Conservation (phyloP, 2,113 vertebrate species). For the Crypturellus undulatus region DNA sequence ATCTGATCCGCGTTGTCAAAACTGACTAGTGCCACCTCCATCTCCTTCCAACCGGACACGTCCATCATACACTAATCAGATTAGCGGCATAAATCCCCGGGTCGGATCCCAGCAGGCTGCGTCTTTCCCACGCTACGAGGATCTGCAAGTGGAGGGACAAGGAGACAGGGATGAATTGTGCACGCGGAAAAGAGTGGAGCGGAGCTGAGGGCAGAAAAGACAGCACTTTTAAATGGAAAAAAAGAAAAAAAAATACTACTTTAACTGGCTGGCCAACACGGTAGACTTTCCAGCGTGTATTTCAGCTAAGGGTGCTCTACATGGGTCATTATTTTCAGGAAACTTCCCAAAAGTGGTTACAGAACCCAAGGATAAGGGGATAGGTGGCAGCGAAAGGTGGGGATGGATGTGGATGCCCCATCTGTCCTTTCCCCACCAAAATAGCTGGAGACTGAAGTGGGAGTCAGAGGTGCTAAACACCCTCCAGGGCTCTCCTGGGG, state of each 20-base stretch:
- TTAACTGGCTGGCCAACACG: neutral
- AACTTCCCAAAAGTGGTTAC: neutral
- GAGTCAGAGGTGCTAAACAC: neutral
- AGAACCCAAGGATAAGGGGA: neutral
- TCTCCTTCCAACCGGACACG: constrained; percentile 83
- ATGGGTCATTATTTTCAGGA: accelerated
- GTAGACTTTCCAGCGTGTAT: neutral
- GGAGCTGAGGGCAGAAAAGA: neutral
- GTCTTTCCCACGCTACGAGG: constrained; percentile 44
- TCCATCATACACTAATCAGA: constrained; percentile 76
- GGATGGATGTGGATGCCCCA: neutral
- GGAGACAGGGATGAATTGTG: constrained; percentile 26
- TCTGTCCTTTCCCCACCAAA: neutral
- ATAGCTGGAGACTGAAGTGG: too few species aligned
- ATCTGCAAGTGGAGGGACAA: constrained; percentile 61
- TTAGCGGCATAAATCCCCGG: constrained; percentile 63
- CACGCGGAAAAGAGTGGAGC: neutral
- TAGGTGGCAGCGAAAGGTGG: neutral
- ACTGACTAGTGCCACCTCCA: constrained; percentile 92
- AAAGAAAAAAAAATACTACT: neutral
- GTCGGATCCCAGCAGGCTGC: neutral
- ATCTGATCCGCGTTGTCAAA: constrained; percentile 87
- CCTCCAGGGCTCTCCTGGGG: neutral
- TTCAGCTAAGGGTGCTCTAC: neutral
- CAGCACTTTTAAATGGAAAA: accelerated